Base-by-base conservation (phyloP, 2,797 vertebrate genomes). In the Carduelis carduelis region DNA sequence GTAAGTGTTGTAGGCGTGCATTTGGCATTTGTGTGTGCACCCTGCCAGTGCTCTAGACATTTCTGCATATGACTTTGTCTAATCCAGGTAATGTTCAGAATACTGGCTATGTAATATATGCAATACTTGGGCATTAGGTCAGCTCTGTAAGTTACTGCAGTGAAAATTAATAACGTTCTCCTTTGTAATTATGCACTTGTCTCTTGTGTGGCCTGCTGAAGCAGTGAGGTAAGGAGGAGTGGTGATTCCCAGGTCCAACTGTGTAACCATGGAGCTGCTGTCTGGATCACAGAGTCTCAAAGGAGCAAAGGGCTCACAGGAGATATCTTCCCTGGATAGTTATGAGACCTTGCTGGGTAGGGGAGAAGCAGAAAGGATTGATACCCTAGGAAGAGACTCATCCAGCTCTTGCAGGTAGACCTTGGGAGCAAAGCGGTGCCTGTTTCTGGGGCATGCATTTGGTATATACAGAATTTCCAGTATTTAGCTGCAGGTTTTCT, bases 71-170 rank as follows among this genome's bases (percentile, higher is more conserved):
- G 28, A 12, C 47, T 91, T 37, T 90, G 56, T 37, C 30, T 69
- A 61, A 46, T 27, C 21, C 15, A 64, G 50, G 15, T 28, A 49
- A 7, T 0, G 0, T 46, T 65, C 57, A 69, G 59, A 41, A 41
- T 14, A 32, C 17, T 50, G 56, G 5, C 50, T 89, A 7, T 49
- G 21, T 55, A 52, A 69, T 56, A 32, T 7, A 56, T 26, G 37
- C 56, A 84, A 22, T 72, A 91, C 49, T 68, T 72, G 75, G 47
- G 14, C 50, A 64, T 44, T 49, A 49, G 37, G 43, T 35, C 12
- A 4, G 43, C 46, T 72, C 69, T 69, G 20, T 75, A 44, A 55
- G 21, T 53, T 65, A 44, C 28, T 76, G 18, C 30, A 83, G 72
- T 61, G 66, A 43, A 81, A 89, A 60, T 2, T 2, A 83, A 43